phyloP scores from a whole-genome alignment of 2,888 invertebrate genomes.

The Ornithoptera alexandrae region DNA sequence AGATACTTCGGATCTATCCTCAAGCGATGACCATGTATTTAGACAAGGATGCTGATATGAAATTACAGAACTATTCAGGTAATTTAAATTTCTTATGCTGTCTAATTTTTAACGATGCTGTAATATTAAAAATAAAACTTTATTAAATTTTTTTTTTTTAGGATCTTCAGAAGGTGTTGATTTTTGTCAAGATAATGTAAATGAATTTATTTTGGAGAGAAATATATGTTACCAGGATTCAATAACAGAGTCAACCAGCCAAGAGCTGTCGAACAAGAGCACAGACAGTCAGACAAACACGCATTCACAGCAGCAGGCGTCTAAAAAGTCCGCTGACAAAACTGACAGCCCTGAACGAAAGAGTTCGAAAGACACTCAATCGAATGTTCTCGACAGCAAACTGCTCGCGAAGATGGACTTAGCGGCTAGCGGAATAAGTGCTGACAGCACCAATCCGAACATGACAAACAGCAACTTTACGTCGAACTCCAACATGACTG shows the following conservation, averaged over 20 bases:
- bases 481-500: constrained; percentile 69
- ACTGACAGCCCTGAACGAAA: constrained; percentile 67
- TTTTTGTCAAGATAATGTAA: constrained; percentile 66
- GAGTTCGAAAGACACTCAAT: constrained; percentile 65
- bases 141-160: constrained; percentile 36
- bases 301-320: constrained; percentile 52
- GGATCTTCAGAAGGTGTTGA: constrained; percentile 70
- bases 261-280: constrained; percentile 65
- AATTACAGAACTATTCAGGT: constrained; percentile 69
- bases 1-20: constrained; percentile 87
- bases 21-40: constrained; percentile 83
- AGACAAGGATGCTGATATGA: constrained; percentile 78
- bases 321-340: constrained; percentile 60
- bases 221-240: constrained; percentile 77
- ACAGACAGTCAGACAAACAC: constrained; percentile 59
- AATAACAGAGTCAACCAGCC: constrained; percentile 67
- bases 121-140: background rate
- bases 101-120: background rate
- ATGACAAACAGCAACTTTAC: constrained; percentile 74
- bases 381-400: constrained; percentile 66
- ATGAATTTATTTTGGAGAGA: constrained; percentile 71
- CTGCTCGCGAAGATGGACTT: constrained; percentile 53
- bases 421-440: constrained; percentile 57
- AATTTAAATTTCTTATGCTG: constrained; percentile 30
- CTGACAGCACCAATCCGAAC: constrained; percentile 65